A percentile compares a stretch with the other conserved stretches of the same genome.
phyloP scores from a whole-genome alignment of 1,140 invertebrate genomes.

The Laupala kohalensis region DNA sequence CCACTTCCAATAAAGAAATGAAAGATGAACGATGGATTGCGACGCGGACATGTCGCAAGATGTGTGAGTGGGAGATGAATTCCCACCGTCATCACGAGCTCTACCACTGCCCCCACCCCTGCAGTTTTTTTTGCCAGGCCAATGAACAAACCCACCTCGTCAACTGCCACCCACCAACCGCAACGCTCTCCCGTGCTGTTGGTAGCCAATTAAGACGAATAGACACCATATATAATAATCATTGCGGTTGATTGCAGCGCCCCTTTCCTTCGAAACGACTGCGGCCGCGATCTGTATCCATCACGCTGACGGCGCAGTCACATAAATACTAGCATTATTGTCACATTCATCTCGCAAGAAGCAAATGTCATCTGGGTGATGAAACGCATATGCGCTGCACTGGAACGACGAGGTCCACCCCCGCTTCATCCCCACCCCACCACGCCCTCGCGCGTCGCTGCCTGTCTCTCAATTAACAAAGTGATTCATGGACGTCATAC shows the following conservation, averaged over 20 bases:
- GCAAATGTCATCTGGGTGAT: neutral
- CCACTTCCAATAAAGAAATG: no score
- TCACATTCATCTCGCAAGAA: slow-evolving; percentile 4
- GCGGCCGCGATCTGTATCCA: neutral
- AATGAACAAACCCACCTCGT: neutral
- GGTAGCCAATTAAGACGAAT: neutral
- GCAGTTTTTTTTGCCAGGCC: neutral
- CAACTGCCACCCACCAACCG: neutral
- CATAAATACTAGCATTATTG: slow-evolving; percentile 7
- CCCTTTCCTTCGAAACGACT: neutral
- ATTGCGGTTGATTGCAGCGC: neutral
- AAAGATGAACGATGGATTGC: no score
- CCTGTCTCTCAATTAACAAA: slow-evolving; percentile 3
- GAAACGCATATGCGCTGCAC: neutral
- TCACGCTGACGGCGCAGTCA: neutral
- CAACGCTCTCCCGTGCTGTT: neutral
- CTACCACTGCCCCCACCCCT: neutral
- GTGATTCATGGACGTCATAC: slow-evolving; percentile 4
- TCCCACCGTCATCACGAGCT: no score
- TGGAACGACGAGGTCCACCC: neutral
- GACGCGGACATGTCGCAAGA: no score
- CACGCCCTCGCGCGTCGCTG: neutral
- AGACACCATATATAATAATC: neutral
- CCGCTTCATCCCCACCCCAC: no score
- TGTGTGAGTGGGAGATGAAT: no score